Conservation (phyloP, 2,797 vertebrate species). For the Discoglossus pictus region DNA sequence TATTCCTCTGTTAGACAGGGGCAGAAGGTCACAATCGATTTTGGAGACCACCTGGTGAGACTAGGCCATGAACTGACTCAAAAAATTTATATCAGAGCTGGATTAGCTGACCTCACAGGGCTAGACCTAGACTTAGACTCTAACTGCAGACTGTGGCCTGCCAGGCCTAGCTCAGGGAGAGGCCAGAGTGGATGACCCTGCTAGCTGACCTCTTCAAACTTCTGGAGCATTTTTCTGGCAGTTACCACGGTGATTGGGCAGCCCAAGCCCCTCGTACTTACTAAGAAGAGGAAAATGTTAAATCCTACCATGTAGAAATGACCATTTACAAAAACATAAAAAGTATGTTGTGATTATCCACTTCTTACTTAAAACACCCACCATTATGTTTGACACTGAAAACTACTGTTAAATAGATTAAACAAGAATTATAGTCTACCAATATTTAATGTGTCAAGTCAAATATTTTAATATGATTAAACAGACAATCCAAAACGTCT, state of each 20-base stretch:
- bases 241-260: slow-evolving; percentile 96
- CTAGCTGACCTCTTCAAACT: slow-evolving; percentile 98
- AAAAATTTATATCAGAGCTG: slow-evolving; percentile 95
- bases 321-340: slow-evolving; percentile 40
- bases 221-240: slow-evolving; percentile 99
- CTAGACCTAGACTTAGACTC: slow-evolving; percentile 69
- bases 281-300: slow-evolving; percentile 72
- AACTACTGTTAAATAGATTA: slow-evolving; percentile 6
- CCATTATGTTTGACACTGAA: too few species aligned
- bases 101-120: slow-evolving; percentile 83
- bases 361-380: slow-evolving; percentile 9
- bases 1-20: slow-evolving; percentile 81
- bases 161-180: slow-evolving; percentile 74
- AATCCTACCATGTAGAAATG: slow-evolving; percentile 66
- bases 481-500: too few species aligned
- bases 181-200: slow-evolving; percentile 84
- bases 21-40: slow-evolving; percentile 94
- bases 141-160: slow-evolving; percentile 71
- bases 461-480: too few species aligned
- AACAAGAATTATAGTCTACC: too few species aligned
- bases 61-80: slow-evolving; percentile 94
- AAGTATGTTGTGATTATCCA: slow-evolving; percentile 37
- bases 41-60: slow-evolving; percentile 96
- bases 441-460: too few species aligned
- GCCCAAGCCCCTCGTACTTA: slow-evolving; percentile 95